Evolutionary conservation across 53 echinoderm and acorn worm genomes (phyloP).

Genomic region (Paracentrotus lividus): DNA sequence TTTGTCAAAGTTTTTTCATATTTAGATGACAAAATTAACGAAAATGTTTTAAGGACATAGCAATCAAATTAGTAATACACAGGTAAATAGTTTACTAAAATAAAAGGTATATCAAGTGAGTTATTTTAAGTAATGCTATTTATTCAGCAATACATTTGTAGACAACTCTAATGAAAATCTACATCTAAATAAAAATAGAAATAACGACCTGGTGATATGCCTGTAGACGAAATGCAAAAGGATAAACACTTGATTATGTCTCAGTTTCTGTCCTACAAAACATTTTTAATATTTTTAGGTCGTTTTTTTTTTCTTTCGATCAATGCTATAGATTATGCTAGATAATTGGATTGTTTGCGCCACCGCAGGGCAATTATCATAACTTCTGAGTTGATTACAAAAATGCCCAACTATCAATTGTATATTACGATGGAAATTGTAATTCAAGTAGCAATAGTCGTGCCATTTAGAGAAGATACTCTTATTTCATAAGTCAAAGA

Average conservation of each 20-base stretch:
- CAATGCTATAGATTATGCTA: too few relatives aligned
- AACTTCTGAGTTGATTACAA: background rate
- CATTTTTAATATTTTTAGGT: slow-evolving; percentile 23
- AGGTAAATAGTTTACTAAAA: background rate
- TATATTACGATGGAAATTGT: too few relatives aligned
- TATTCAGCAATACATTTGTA: too few relatives aligned
- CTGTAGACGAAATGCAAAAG: background rate
- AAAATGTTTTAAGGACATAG: too few relatives aligned
- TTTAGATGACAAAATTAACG: too few relatives aligned
- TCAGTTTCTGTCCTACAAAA: background rate
- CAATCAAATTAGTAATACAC: background rate
- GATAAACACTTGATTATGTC: background rate
- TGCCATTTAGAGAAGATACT: too few relatives aligned
- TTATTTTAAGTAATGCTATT: too few relatives aligned
- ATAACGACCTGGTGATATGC: background rate
- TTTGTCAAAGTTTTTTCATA: too few relatives aligned
- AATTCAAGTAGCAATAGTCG: too few relatives aligned
- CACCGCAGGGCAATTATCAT: background rate
- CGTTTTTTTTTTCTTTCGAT: background rate
- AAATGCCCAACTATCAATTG: too few relatives aligned
- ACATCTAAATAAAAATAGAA: background rate
- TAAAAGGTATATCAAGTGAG: background rate
- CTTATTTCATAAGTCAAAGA: too few relatives aligned
- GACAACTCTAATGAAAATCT: background rate
- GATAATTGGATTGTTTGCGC: slow-evolving; percentile 1